Base-by-base conservation (phyloP, 2,888 invertebrate species). In the Chymomyza caudatula region DNA sequence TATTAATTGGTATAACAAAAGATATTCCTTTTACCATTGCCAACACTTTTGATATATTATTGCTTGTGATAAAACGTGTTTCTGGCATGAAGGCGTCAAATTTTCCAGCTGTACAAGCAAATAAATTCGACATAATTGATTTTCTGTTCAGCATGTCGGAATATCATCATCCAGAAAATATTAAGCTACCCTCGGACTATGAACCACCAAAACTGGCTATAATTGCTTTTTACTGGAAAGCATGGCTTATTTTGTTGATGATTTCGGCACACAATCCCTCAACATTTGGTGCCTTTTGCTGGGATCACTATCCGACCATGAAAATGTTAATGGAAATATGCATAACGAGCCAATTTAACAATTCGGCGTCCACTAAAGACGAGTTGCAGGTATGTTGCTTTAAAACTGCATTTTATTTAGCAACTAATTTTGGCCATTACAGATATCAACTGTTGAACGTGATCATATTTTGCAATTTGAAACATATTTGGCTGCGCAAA, bases 291-390 rank as follows among this genome's bases (percentile, higher is more conserved):
- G 94, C 94, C 74, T 92, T 95, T 61, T 96, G 96, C 42, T 98
- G 98, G 94, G 94, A 94, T 80, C 94, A 95, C 76, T 98, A 98
- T 91, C 97, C 98, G 17, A 98, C 96, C 56, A 92, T 98, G 73
- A 92, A 96, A 70, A 94, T 95, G 83, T 92, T 98, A 73, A 97
- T 98, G 93, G 98, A 98, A 92, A 97, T 97, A 94, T 97, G 97
- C 83, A 98, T 98, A 88, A 98, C 98, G 8, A 97, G 96, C 94
- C 91, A 90, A 66, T 88, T 90, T 65, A 82, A 84, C 55, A 92
- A 92, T 57, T 92, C 93, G 49, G 93, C 94, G 71, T 92, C 93
- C 57, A 91, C 92, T 63, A 91, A 92, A 2, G 93, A 94, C 75
- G 95, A 95, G 87, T 87, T 94, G 43, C 94, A 96, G 91, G 90